Evolutionary conservation across 2,888 invertebrate genomes (phyloP), one percentile per base, ranked within the genome.

Genomic region (Microctonus hyperodae): DNA sequence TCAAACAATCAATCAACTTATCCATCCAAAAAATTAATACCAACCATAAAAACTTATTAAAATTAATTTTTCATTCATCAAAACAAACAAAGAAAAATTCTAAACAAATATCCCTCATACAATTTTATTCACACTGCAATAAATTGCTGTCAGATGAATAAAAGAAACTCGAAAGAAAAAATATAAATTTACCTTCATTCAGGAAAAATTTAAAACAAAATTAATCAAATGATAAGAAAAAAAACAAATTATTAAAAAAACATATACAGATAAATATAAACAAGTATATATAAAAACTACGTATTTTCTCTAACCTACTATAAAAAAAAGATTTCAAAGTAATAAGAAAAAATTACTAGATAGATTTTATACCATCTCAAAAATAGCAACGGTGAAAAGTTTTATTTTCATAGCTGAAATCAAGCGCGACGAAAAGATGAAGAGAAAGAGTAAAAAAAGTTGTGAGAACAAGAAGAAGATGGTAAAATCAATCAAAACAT

Each of bases 401-500:
- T 20, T 5, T 51, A 23, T 51, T 51, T n/a, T 51, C 51, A n/a
- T 51, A 25, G 23, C 25, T 51, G 51, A 51, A 11, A 51, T 23
- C 23, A 25, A 51, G 51, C 22, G n/a, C 10, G 25, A 7, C 23
- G 4, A 22, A 16, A 10, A 44, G 44, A 13, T 6, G 44, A 13
- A 6, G 13, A 9, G 44, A 16, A 13, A 4, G 64, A 70, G 69
- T 64, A 67, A 69, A 69, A 71, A 28, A 48, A 72, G 69, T 70
- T 69, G 70, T 64, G 66, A 69, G 72, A 72, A 28, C 3, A 28
- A 69, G 70, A 72, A 25, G 33, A 73, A 70, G 69, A 74, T 74
- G 75, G 77, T 76, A 79, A 81, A 83, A 82, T 83, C 83, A 83
- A 83, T 83, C 83, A 83, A 82, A 83, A 82, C 83, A 82, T 83